Conservation (phyloP, 1,140 invertebrate species). For the Drosophila cardini region DNA sequence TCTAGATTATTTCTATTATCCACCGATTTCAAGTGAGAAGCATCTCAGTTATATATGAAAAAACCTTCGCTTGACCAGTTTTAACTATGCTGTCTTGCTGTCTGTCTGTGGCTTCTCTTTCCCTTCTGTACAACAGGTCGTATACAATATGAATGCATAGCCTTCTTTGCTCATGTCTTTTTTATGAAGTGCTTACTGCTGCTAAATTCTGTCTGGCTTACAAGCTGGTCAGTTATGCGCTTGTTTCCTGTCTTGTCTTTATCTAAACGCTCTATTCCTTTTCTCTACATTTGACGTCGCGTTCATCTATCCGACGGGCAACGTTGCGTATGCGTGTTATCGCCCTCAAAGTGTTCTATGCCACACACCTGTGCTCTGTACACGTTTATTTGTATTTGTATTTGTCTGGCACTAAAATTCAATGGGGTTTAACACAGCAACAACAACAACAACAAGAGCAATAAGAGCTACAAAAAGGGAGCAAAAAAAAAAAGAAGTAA, state of each 20-base stretch:
- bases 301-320: constrained; percentile 1
- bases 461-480: background rate
- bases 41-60: background rate
- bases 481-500: background rate
- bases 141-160: constrained; percentile 39
- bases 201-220: constrained; percentile 21
- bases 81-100: constrained; percentile 38
- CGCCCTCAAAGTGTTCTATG: constrained; percentile 57
- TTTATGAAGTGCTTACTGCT: constrained; percentile 22
- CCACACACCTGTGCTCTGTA: constrained; percentile 49
- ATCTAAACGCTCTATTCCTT: constrained; percentile 27
- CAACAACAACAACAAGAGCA: constrained; percentile 14
- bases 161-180: background rate
- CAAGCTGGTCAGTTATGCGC: constrained; percentile 53
- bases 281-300: background rate
- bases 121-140: constrained; percentile 24
- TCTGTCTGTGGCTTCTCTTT: constrained; percentile 18
- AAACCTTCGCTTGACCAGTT: constrained; percentile 24
- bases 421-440: constrained; percentile 28
- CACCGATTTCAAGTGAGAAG: background rate
- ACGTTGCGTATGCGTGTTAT: constrained; percentile 65
- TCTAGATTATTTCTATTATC: background rate
- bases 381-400: constrained; percentile 59
- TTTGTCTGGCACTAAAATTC: constrained; percentile 66
- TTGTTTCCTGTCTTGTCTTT: constrained; percentile 45